Base-by-base conservation (phyloP, 2,797 vertebrate species). In the Leptoclinus maculatus region DNA sequence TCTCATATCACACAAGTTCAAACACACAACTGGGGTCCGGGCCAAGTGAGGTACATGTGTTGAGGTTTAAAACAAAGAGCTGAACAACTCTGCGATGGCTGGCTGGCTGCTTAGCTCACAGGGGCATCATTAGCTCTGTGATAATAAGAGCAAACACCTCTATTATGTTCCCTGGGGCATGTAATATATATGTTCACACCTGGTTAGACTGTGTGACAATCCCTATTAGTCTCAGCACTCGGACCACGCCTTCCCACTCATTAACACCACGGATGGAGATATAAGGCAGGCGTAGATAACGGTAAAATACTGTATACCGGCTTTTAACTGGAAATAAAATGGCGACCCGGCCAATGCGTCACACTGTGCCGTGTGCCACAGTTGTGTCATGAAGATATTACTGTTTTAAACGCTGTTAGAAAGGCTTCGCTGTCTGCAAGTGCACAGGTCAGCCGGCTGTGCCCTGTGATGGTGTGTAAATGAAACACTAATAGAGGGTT, bases 401-500 rank as follows among this genome's bases (percentile, higher is more conserved):
- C 54, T 78, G 53, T 78, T 87, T 85, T 85, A 69, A 82, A 88
- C 85, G 83, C 77, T 70, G 83, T 85, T 71, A 67, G 65, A 60
- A 49, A 72, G 81, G 68, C 78, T 38, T 1, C 75, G 66, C 71
- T 49, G 56, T 27, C 32, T 49, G 81, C 25, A 25, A 81, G 73
- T 66, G 7, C 82, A 58, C 57, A 34, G 93, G 92, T 91, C 92
- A 88, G 77, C 65, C 1, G 49, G 56, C 80, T 79, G 73, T 2
- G 74, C 65, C 71, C 71, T 74, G 64, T 70, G 84, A 87, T 84
- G 80, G 64, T 12, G 77, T 76, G 72, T 67, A 88, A 92, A 93
- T 88, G 80, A 91, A 91, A 89, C 32, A 10, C 71, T 90, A 92
- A 93, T 92, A 73, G 83, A 80, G 62, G 87, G 86, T 91, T 91